Conservation (phyloP, 1,140 invertebrate species). For the Chelonus insularis region DNA sequence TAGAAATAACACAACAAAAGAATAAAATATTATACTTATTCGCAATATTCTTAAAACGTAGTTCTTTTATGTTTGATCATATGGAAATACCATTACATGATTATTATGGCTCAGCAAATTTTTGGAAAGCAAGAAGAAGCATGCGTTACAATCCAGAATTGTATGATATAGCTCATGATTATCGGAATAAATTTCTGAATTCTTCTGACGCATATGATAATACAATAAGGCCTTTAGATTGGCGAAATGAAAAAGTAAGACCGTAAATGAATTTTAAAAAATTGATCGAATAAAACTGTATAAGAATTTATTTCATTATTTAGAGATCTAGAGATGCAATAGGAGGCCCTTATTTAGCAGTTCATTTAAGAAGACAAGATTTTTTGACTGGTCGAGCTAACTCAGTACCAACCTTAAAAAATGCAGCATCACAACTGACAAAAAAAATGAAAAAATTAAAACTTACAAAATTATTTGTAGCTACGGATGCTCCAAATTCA, state of each 20-base stretch:
- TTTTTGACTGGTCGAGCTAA: conserved; percentile 71
- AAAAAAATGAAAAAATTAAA: conserved; percentile 64
- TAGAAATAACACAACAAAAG: background rate
- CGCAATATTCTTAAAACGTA: conserved; percentile 36
- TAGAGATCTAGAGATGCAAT: conserved; percentile 58
- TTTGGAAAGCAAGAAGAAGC: conserved; percentile 87
- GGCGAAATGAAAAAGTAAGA: conserved; percentile 69
- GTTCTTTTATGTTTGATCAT: conserved; percentile 78
- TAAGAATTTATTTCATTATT: too few species aligned
- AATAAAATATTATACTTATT: background rate
- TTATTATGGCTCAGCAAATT: conserved; percentile 77
- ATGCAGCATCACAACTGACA: conserved; percentile 73
- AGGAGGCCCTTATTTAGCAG: conserved; percentile 78
- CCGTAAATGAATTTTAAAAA: too few species aligned
- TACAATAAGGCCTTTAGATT: conserved; percentile 63
- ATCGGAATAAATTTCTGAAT: conserved; percentile 69
- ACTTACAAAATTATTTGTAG: conserved; percentile 74
- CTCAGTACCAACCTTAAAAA: conserved; percentile 72
- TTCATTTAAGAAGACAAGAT: conserved; percentile 84
- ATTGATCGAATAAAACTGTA: too few species aligned
- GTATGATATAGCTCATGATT: conserved; percentile 70
- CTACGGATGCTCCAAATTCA: conserved; percentile 72
- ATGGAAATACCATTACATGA: conserved; percentile 90
- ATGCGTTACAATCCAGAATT: conserved; percentile 85
- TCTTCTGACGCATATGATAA: conserved; percentile 69